phyloP scores from a whole-genome alignment of 2,888 invertebrate genomes.

The Nephrotoma guestfalica region DNA sequence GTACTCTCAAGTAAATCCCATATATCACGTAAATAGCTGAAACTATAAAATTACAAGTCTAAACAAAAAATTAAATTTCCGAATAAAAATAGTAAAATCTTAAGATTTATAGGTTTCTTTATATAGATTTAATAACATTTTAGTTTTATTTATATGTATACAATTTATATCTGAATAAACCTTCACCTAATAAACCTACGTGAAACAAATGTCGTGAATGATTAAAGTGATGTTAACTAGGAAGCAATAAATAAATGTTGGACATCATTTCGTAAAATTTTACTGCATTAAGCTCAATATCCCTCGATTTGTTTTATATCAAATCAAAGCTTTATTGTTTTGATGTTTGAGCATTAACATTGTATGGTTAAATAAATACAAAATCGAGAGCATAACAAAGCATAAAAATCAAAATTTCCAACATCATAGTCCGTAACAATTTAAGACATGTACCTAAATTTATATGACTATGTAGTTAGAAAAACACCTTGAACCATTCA shows the following conservation, averaged over 20 bases:
- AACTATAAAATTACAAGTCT: background rate
- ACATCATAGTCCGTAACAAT: background rate
- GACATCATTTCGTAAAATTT: too few species aligned
- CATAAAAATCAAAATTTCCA: background rate
- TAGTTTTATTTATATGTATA: background rate
- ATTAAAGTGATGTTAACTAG: too few species aligned
- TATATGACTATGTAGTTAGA: background rate
- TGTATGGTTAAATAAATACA: too few species aligned
- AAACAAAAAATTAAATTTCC: background rate
- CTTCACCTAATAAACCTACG: too few species aligned
- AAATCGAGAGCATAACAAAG: background rate
- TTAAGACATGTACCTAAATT: background rate
- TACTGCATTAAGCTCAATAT: too few species aligned
- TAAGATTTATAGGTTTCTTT: background rate
- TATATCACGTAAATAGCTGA: background rate
- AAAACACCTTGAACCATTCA: background rate
- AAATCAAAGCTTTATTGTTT: background rate
- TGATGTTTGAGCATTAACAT: background rate
- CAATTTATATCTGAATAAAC: too few species aligned
- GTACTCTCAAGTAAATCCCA: background rate
- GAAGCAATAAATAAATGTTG: too few species aligned
- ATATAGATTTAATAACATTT: background rate
- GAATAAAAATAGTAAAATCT: background rate
- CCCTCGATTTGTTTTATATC: too few species aligned
- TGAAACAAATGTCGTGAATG: too few species aligned